phyloP scores from a whole-genome alignment of 2,797 vertebrate genomes.

The Poeciliopsis paucimaculata region DNA sequence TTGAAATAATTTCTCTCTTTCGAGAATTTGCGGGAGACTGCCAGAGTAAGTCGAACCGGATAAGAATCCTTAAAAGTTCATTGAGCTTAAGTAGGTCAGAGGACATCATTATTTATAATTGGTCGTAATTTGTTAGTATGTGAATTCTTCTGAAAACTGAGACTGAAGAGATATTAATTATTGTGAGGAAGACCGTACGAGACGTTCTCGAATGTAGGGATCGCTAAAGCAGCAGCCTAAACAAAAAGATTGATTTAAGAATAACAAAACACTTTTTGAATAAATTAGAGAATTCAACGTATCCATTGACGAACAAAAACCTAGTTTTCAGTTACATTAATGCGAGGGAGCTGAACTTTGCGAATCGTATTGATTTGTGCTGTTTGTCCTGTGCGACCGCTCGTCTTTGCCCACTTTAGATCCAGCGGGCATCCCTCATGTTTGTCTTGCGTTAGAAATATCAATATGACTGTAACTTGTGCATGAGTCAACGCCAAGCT shows the following conservation, averaged over 20 bases:
- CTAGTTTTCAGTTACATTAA: background rate
- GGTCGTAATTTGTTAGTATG: background rate
- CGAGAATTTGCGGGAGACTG: background rate
- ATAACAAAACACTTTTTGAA: background rate
- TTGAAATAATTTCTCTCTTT: background rate
- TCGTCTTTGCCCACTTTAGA: conserved; percentile 16
- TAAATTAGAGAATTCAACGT: background rate
- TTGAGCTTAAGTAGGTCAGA: background rate
- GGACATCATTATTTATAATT: background rate
- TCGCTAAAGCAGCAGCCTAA: background rate
- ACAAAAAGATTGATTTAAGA: background rate
- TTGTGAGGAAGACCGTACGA: background rate
- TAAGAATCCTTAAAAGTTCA: background rate
- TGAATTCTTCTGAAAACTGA: background rate
- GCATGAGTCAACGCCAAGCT: background rate
- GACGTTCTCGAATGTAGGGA: background rate
- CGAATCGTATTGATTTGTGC: conserved; percentile 39
- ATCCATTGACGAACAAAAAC: background rate
- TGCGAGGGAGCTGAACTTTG: conserved; percentile 55
- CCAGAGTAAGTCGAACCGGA: background rate
- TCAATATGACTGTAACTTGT: background rate
- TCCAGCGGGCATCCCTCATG: background rate
- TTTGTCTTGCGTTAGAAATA: background rate
- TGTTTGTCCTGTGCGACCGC: conserved; percentile 13
- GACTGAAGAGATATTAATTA: background rate